Evolutionary conservation across 2,797 vertebrate species (phyloP).

Genomic region (Centroberyx gerrardi): DNA sequence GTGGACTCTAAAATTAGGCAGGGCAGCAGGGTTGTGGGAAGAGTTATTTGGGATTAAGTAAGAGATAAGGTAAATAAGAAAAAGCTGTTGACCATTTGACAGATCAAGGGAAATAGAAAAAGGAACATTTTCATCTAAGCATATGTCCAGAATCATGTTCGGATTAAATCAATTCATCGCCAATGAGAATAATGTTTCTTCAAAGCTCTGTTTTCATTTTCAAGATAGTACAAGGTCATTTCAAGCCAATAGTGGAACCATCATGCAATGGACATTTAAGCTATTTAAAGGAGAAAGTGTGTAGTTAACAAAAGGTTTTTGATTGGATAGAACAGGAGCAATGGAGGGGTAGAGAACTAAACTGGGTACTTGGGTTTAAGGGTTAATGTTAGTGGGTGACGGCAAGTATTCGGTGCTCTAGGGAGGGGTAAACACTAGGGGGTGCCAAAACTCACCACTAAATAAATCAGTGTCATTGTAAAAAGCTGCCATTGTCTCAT

Average conservation of each 20-base stretch:
- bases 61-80: background rate
- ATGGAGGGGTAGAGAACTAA: conserved; percentile 65
- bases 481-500: conserved; percentile 99
- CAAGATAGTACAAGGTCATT: conserved; percentile 7
- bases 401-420: conserved; percentile 56
- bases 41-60: conserved; percentile 11
- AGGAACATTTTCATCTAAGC: background rate
- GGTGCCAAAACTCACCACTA: conserved; percentile 98
- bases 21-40: background rate
- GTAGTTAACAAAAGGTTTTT: conserved; percentile 34
- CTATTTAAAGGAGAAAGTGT: conserved; percentile 14
- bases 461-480: conserved; percentile 99
- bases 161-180: background rate
- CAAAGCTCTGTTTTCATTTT: background rate
- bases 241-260: conserved; percentile 16
- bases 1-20: conserved; percentile 9
- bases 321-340: conserved; percentile 52
- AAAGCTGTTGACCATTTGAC: conserved; percentile 1
- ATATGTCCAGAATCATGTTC: background rate
- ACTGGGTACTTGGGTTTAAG: conserved; percentile 52
- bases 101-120: background rate
- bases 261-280: conserved; percentile 46
- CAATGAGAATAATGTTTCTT: background rate
- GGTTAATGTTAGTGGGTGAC: conserved; percentile 86
- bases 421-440: conserved; percentile 85